These are phyloP conservation scores for Apolygus lucorum DNA, from an alignment of 1,140 invertebrate species.

Conservation along the genomic window DNA sequence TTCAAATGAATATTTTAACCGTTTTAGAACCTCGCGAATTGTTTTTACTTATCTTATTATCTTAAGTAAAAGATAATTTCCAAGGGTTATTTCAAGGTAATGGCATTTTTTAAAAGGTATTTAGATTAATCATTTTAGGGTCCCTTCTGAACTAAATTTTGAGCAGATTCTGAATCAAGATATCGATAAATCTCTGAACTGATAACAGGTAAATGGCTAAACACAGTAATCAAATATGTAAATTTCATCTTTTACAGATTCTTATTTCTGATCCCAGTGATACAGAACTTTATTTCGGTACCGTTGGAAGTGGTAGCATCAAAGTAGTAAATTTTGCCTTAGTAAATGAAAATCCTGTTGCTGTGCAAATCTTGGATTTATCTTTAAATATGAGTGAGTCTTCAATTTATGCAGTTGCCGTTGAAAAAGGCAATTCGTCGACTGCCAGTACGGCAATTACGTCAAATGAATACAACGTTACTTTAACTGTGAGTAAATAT, in stretches of 20 bases:
- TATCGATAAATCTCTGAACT: no score
- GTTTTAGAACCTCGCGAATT: no score
- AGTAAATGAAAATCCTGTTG: slow-evolving; percentile 67
- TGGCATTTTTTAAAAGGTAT: not conserved
- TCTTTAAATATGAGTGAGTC: slow-evolving; percentile 57
- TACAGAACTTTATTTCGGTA: slow-evolving; percentile 57
- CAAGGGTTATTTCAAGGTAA: no score
- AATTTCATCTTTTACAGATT: slow-evolving; percentile 19
- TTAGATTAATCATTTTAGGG: not conserved
- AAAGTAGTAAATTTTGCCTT: slow-evolving; percentile 60
- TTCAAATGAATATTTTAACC: no score
- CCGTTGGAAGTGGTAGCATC: slow-evolving; percentile 57
- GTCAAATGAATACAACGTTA: slow-evolving; percentile 34
- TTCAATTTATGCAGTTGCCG: slow-evolving; percentile 58
- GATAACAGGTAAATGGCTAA: no score
- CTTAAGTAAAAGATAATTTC: no score
- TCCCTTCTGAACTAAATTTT: no score
- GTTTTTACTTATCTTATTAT: no score
- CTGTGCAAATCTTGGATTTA: slow-evolving; percentile 56
- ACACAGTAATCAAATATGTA: no score
- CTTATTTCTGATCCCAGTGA: slow-evolving; percentile 22
- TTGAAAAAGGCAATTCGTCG: slow-evolving; percentile 52
- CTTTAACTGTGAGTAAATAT: slow-evolving; percentile 33
- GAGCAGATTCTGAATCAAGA: no score
- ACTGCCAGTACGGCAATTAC: slow-evolving; percentile 38